These are phyloP conservation scores for Daphoenositta chrysoptera DNA, from an alignment of 2,113 vertebrate species.

Conservation along the genomic window DNA sequence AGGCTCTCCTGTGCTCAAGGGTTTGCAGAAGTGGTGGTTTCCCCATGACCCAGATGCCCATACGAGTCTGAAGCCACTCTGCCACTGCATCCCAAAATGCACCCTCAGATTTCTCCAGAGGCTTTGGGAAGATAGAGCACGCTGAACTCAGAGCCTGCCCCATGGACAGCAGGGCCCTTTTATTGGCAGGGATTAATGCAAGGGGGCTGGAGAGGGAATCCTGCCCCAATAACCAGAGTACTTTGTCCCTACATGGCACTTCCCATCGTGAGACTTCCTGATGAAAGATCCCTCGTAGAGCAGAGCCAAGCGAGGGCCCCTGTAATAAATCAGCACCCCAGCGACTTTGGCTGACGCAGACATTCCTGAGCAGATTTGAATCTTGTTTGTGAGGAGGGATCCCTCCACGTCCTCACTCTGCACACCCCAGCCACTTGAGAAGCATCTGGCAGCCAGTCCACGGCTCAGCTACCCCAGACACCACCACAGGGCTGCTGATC, in stretches of 20 bases:
- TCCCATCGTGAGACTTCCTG: background rate
- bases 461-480: background rate
- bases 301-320: background rate
- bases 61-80: accelerated
- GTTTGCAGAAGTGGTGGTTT: background rate
- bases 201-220: background rate
- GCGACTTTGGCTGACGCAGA: background rate
- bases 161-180: accelerated
- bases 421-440: background rate
- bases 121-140: background rate
- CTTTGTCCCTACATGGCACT: background rate
- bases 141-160: background rate
- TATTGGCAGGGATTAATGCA: background rate
- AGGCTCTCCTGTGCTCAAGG: background rate
- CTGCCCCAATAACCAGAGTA: background rate
- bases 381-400: background rate
- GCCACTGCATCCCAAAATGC: accelerated
- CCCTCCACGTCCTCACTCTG: accelerated
- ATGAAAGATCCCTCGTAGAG: background rate
- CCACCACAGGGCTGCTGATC: background rate
- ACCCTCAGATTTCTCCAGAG: background rate
- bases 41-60: accelerated
- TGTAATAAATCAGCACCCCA: background rate
- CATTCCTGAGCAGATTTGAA: constrained; percentile 37
- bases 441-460: background rate